Evolutionary conservation across 2,888 invertebrate species (phyloP), one percentile per base, ranked within the genome.

Genomic region (Synanthedon formicaeformis): DNA sequence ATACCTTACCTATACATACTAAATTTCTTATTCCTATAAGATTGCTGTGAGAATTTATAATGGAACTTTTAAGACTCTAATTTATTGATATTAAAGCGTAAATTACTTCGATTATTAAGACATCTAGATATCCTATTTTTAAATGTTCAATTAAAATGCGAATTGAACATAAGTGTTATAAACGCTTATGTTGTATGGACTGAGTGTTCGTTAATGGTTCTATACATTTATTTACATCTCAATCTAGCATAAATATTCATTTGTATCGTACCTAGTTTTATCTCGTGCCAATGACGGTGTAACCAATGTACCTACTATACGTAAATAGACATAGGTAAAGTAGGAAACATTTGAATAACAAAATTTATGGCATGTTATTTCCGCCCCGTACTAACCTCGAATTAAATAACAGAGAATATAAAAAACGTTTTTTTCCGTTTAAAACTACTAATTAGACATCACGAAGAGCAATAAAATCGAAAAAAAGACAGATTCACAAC

Each of bases 211-310:
- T 76, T 76, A 73, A 75, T 77, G 69, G 67, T 65, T 66, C 68
- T 71, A 70, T 71, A 73, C 72, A 76, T 75, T 75, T 72, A 79
- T 77, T 76, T 73, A 78, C 76, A 78, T 78, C 75, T 80, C 69
- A 75, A 80, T 81, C 73, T 62, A 64, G 60, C 60, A 78, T 77
- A 75, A 75, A 80, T 80, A 77, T 78, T 81, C 73, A 80, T 78
- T 65, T 59, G 61, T 64, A 58, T 64, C 59, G 61, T 64, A 58
- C 63, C 60, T 63, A 63, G 61, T 63, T 71, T 73, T 74, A 77
- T 75, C 74, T 73, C 66, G 65, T 63, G 63, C 67, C 73, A 74
- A 72, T 75, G 77, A 69, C 70, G 62, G 67, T 67, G 63, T 69
- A 66, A 68, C 67, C 66, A 66, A 71, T 67, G 62, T 69, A 66